Evolutionary conservation across 2,797 vertebrate species (phyloP).

Genomic region (Helarctos malayanus): DNA sequence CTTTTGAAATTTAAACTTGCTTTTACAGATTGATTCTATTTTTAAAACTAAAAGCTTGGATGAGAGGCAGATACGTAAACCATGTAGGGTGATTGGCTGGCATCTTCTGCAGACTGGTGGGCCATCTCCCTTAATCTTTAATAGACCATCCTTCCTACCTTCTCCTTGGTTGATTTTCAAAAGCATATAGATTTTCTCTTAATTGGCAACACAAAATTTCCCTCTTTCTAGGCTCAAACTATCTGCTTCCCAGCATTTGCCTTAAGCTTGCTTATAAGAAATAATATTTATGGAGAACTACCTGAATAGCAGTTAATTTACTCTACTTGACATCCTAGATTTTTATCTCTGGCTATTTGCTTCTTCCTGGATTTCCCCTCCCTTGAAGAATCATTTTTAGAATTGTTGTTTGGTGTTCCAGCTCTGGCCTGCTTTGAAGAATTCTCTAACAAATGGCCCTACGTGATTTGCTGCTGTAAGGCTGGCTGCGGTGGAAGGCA

Average conservation of each 20-base stretch:
- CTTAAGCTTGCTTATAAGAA: conserved; percentile 44
- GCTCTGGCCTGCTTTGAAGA: background rate
- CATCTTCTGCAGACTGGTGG: background rate
- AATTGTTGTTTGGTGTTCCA: background rate
- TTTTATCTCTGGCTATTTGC: conserved; percentile 64
- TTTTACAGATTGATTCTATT: conserved; percentile 31
- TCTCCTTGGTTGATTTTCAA: background rate
- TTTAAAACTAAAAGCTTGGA: conserved; percentile 35
- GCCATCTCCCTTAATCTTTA: background rate
- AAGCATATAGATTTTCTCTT: background rate
- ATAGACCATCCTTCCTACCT: background rate
- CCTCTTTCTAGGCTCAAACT: conserved; percentile 34
- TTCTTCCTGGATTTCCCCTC: background rate
- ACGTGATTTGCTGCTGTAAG: background rate
- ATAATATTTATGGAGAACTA: conserved; percentile 18
- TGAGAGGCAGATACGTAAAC: background rate
- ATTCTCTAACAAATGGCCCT: background rate
- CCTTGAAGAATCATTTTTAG: conserved; percentile 14
- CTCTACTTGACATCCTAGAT: conserved; percentile 1
- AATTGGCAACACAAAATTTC: conserved; percentile 22
- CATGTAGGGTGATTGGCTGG: no score
- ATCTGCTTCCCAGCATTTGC: background rate
- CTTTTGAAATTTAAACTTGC: conserved; percentile 58
- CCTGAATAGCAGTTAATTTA: conserved; percentile 45
- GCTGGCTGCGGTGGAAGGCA: background rate